These are phyloP conservation scores for Perca fluviatilis DNA, from an alignment of 2,113 vertebrate species.

Conservation along the genomic window DNA sequence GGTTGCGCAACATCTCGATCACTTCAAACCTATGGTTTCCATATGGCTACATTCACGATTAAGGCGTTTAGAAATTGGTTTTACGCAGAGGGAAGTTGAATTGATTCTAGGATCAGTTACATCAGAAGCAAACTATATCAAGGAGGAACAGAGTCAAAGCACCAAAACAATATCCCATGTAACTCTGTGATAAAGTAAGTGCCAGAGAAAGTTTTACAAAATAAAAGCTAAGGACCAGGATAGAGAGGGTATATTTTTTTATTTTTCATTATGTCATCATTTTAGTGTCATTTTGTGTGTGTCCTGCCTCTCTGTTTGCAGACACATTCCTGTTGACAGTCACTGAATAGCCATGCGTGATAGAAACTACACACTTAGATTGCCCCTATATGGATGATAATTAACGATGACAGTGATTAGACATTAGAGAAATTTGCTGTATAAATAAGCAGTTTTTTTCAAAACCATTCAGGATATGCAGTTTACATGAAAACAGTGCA, in stretches of 20 bases:
- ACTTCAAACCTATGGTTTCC: background rate
- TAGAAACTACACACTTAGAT: background rate
- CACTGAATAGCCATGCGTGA: conserved; percentile 3
- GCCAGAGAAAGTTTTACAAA: background rate
- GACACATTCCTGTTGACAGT: background rate
- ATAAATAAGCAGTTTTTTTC: background rate
- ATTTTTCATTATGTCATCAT: conserved; percentile 24
- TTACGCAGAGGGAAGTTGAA: background rate
- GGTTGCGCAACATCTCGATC: background rate
- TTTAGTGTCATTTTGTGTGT: background rate
- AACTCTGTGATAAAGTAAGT: conserved; percentile 9
- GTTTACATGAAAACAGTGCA: background rate
- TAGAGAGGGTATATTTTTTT: background rate
- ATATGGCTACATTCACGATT: conserved; percentile 8
- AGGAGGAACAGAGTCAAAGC: background rate
- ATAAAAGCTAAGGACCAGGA: background rate
- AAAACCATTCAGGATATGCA: background rate
- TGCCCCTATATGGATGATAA: background rate
- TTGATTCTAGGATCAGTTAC: background rate
- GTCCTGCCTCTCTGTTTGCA: conserved; percentile 5
- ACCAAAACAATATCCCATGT: background rate
- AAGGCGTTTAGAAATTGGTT: conserved; percentile 1
- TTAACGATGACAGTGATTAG: background rate
- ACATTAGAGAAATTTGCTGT: background rate
- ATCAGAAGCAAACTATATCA: background rate